Percentiles rank a stretch among this genome's conserved stretches.
These are phyloP conservation scores for Habrosyne pyritoides DNA, from an alignment of 2,888 invertebrate genomes.

Conservation along the genomic window DNA sequence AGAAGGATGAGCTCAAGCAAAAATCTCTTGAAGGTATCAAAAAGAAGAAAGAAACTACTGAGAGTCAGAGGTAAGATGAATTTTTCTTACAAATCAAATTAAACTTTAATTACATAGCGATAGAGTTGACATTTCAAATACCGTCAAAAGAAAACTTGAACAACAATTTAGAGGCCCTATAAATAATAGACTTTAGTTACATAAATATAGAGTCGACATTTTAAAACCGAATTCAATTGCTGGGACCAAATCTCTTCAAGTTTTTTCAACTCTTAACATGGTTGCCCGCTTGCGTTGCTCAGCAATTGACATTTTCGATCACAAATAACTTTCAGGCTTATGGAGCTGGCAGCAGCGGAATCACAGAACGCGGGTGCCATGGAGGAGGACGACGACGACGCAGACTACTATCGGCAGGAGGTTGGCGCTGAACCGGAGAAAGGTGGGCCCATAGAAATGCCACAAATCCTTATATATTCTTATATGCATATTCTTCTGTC, in stretches of 20 bases:
- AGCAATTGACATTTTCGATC: too few relatives aligned
- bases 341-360: slow-evolving; percentile 81
- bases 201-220: too few relatives aligned
- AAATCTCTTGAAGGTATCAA: slow-evolving; percentile 88
- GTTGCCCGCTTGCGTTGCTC: too few relatives aligned
- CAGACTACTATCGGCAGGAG: slow-evolving; percentile 92
- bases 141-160: too few relatives aligned
- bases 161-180: too few relatives aligned
- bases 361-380: slow-evolving; percentile 67
- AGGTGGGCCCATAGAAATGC: slow-evolving; percentile 79
- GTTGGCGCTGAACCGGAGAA: slow-evolving; percentile 95
- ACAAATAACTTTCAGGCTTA: too few relatives aligned
- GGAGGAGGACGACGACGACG: slow-evolving; percentile 84
- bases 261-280: too few relatives aligned
- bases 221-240: too few relatives aligned
- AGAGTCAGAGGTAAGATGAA: slow-evolving; percentile 67
- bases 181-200: too few relatives aligned
- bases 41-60: slow-evolving; percentile 78
- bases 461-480: slow-evolving; percentile 3
- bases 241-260: too few relatives aligned
- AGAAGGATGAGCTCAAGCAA: slow-evolving; percentile 86
- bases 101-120: too few relatives aligned
- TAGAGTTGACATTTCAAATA: too few relatives aligned
- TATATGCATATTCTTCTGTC: slow-evolving; percentile 10
- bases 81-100: neutral